Percentiles rank a stretch among this genome's conserved stretches.
Evolutionary conservation across 2,797 vertebrate species (phyloP).

Genomic region (Knipowitschia caucasica): DNA sequence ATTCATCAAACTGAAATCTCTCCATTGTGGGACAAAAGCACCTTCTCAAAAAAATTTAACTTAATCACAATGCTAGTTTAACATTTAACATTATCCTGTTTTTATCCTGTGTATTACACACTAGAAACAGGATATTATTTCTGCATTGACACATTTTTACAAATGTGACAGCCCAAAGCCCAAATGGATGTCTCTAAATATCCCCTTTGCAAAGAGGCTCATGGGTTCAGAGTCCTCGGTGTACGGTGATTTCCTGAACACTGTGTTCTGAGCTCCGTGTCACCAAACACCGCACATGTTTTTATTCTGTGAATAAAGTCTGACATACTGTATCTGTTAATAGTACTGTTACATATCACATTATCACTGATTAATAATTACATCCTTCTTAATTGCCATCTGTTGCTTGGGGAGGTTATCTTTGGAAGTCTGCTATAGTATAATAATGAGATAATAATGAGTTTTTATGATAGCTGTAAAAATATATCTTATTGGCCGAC

Average conservation of each 20-base stretch:
- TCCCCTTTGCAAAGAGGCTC: neutral
- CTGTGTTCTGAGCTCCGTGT: neutral
- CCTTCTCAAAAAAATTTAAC: too few relatives aligned
- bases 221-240: neutral
- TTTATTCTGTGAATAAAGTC: conserved; percentile 11
- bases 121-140: neutral
- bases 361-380: too few relatives aligned
- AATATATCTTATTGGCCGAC: too few relatives aligned
- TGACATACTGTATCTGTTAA: too few relatives aligned
- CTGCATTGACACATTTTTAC: conserved; percentile 1
- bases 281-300: neutral
- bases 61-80: too few relatives aligned
- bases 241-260: neutral
- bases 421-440: neutral
- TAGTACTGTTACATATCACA: too few relatives aligned
- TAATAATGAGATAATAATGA: too few relatives aligned
- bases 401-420: conserved; percentile 30
- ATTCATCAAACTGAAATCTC: too few relatives aligned
- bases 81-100: too few relatives aligned
- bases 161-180: neutral
- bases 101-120: neutral
- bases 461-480: too few relatives aligned
- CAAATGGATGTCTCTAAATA: neutral
- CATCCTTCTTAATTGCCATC: conserved; percentile 49
- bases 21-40: too few relatives aligned